Conservation (phyloP, 2,797 vertebrate species). For the Urosaurus nigricauda region DNA sequence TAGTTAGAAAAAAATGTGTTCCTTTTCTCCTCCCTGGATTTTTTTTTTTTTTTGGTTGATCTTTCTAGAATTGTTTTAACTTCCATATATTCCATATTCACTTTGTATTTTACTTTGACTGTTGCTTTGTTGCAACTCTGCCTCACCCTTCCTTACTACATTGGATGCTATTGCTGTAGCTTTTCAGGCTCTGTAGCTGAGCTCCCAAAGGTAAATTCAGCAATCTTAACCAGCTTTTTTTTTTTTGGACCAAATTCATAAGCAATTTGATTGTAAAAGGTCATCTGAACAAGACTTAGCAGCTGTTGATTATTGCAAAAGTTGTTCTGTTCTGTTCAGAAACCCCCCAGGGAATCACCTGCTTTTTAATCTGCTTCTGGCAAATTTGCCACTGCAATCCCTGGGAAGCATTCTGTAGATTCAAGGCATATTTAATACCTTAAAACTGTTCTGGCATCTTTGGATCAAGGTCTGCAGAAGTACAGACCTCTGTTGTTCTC, state of each 20-base stretch:
- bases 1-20: not conserved
- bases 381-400: constrained; percentile 14
- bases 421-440: constrained; percentile 50
- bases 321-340: constrained; percentile 9
- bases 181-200: not conserved
- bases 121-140: not conserved
- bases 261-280: not conserved
- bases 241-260: not conserved
- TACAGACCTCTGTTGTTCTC: constrained; percentile 39
- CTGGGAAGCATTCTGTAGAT: constrained; percentile 23
- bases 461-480: constrained; percentile 40
- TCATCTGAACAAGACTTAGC: constrained; percentile 22
- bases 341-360: not conserved
- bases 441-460: constrained; percentile 34
- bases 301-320: constrained; percentile 38
- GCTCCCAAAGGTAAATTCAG: not conserved
- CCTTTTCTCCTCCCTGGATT: not conserved
- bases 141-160: too few species aligned
- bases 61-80: too few species aligned
- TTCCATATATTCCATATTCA: not conserved
- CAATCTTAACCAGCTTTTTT: not conserved
- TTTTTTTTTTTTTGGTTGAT: not conserved
- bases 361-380: constrained; percentile 24
- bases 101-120: not conserved
- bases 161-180: not conserved